phyloP scores from a whole-genome alignment of 2,113 vertebrate species.

The Mesitornis unicolor region DNA sequence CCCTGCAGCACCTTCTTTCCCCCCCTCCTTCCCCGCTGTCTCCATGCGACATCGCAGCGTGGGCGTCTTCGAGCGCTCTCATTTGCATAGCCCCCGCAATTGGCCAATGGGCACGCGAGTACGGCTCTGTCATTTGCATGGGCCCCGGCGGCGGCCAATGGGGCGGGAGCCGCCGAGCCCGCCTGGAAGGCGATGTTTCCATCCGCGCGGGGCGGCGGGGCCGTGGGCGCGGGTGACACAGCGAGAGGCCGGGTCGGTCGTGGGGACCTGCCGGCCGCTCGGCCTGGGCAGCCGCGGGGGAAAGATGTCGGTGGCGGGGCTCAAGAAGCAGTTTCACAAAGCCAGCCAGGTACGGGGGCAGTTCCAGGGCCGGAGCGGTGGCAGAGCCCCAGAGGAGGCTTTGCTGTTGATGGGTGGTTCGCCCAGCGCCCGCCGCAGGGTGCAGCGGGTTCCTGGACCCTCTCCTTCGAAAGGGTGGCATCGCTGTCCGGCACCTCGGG shows the following conservation, averaged over 20 bases:
- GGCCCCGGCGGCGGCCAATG: constrained; percentile 54
- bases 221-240: constrained; percentile 17
- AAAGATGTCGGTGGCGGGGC: constrained; percentile 86
- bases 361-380: not conserved
- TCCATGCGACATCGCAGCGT: constrained; percentile 36
- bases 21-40: not conserved
- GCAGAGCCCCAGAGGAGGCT: not conserved
- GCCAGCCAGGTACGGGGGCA: constrained; percentile 84
- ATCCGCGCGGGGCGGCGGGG: not conserved
- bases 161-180: not conserved
- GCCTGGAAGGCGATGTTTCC: not conserved
- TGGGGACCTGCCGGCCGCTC: not conserved
- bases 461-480: not conserved
- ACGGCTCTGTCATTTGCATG: constrained; percentile 35
- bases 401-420: not conserved
- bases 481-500: not conserved
- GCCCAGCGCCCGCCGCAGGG: not conserved
- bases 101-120: not conserved
- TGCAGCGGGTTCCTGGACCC: not conserved
- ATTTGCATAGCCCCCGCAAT: not conserved
- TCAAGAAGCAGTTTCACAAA: constrained; percentile 92
- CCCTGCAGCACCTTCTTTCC: not conserved
- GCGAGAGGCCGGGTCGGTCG: not conserved
- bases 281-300: not conserved
- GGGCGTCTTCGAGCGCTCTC: not conserved